Percentiles rank a stretch among this genome's conserved stretches.
phyloP scores from a whole-genome alignment of 1,140 invertebrate species.

The Leucophenga varia region DNA sequence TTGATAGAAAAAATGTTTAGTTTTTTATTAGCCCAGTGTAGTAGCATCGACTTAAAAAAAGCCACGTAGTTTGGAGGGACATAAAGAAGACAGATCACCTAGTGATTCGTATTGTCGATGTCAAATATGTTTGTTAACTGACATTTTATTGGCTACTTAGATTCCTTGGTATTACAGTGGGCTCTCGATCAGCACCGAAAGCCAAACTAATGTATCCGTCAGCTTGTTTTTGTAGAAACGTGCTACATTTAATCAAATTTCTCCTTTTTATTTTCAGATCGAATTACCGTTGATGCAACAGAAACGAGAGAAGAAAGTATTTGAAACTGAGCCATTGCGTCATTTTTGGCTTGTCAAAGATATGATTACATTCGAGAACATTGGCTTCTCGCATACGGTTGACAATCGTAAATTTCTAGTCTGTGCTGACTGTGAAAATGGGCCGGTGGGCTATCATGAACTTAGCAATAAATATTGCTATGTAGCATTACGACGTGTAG shows the following conservation, averaged over 20 bases:
- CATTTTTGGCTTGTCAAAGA: conserved; percentile 85
- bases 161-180: too few relatives aligned
- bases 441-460: conserved; percentile 90
- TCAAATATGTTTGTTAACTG: too few relatives aligned
- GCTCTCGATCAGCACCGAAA: too few relatives aligned
- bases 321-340: conserved; percentile 64
- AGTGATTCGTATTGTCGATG: too few relatives aligned
- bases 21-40: too few relatives aligned
- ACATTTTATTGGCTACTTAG: too few relatives aligned
- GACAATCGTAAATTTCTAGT: conserved; percentile 85
- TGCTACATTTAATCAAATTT: conserved; percentile 7
- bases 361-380: conserved; percentile 94
- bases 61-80: too few relatives aligned
- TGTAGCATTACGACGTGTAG: conserved; percentile 79
- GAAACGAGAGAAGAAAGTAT: conserved; percentile 57
- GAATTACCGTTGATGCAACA: conserved; percentile 70
- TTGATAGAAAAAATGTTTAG: too few relatives aligned
- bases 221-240: neutral
- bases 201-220: neutral
- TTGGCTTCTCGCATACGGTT: conserved; percentile 89
- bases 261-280: conserved; percentile 61
- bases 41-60: too few relatives aligned
- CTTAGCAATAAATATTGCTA: conserved; percentile 78
- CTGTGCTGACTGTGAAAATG: conserved; percentile 95
- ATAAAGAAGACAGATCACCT: too few relatives aligned